phyloP scores from a whole-genome alignment of 2,797 vertebrate genomes.

The Platyrinchus mystaceus region DNA sequence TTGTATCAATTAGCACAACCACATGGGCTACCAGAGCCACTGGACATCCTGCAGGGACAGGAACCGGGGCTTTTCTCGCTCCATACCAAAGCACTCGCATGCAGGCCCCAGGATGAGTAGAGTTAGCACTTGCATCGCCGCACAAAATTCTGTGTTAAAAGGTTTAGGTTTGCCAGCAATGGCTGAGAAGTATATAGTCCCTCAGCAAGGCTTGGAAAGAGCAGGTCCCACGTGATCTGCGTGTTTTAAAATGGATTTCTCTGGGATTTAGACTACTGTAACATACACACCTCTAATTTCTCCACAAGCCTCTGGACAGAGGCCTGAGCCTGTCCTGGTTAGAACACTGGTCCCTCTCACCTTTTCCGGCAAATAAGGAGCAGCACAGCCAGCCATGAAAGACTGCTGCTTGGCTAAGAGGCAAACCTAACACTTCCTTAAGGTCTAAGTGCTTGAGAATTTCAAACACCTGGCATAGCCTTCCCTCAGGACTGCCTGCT shows the following conservation, averaged over 20 bases:
- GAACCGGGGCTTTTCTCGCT: neutral
- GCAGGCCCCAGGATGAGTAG: constrained; percentile 30
- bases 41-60: neutral
- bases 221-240: constrained; percentile 64
- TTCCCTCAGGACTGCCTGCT: neutral
- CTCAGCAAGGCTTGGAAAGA: constrained; percentile 62
- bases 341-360: neutral
- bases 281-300: neutral
- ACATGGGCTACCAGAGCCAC: neutral
- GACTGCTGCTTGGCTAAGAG: neutral
- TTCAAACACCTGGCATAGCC: neutral
- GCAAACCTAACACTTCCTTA: neutral
- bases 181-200: constrained; percentile 1
- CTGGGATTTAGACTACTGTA: neutral
- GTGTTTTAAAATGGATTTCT: neutral
- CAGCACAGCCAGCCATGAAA: neutral
- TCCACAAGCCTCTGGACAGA: neutral
- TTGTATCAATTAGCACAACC: neutral
- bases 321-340: neutral
- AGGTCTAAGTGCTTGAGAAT: neutral
- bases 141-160: constrained; percentile 36
- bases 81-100: neutral
- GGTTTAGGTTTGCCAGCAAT: constrained; percentile 44
- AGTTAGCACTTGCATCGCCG: constrained; percentile 41
- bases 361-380: neutral